phyloP scores from a whole-genome alignment of 2,797 vertebrate species.

The Lutra lutra region DNA sequence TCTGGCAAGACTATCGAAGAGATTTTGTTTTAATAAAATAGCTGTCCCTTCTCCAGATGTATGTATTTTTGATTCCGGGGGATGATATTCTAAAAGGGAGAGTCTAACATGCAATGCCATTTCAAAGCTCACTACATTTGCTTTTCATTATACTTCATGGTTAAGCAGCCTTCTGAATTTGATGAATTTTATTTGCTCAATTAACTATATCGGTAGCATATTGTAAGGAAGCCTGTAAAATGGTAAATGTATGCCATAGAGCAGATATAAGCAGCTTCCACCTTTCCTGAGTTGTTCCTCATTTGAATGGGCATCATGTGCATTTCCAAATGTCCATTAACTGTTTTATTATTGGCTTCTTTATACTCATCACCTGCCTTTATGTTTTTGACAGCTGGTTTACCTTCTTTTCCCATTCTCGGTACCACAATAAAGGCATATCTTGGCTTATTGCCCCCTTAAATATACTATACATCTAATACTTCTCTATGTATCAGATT shows the following conservation, averaged over 20 bases:
- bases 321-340: not conserved
- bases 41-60: constrained; percentile 39
- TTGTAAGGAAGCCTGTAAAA: constrained; percentile 28
- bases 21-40: constrained; percentile 59
- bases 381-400: not conserved
- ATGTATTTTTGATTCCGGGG: constrained; percentile 14
- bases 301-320: not conserved
- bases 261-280: not conserved
- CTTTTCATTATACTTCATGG: constrained; percentile 62
- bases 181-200: constrained; percentile 55
- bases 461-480: not conserved
- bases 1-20: constrained; percentile 27
- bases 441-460: not conserved
- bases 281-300: not conserved
- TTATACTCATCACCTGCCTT: not conserved
- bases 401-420: not conserved
- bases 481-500: not conserved
- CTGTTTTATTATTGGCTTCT: not conserved
- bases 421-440: constrained; percentile 3
- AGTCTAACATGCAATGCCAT: not conserved
- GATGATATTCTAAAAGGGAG: not conserved
- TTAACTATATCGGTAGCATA: constrained; percentile 38
- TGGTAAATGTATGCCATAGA: not conserved
- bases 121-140: constrained; percentile 52
- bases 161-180: constrained; percentile 50